These are phyloP conservation scores for Thereva nobilitata DNA, from an alignment of 2,888 invertebrate genomes.

Conservation along the genomic window DNA sequence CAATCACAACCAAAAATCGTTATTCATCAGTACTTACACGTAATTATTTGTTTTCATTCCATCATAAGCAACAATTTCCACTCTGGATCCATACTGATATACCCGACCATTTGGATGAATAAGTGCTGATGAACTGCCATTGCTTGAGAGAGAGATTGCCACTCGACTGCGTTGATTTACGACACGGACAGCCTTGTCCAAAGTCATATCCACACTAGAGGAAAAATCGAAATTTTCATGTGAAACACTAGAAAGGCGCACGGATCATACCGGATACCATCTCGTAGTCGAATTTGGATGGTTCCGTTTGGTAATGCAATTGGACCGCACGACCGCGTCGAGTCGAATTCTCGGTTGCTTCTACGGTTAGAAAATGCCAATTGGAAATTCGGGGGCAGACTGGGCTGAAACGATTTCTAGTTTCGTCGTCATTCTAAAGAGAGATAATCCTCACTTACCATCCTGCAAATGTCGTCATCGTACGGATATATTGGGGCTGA, in stretches of 20 bases:
- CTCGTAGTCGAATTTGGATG: conserved; percentile 76
- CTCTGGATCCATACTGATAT: conserved; percentile 83
- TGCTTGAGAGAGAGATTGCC: conserved; percentile 77
- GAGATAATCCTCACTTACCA: conserved; percentile 44
- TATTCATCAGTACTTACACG: conserved; percentile 53
- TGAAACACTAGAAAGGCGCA: background rate
- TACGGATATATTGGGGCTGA: conserved; percentile 48
- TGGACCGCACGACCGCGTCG: conserved; percentile 53
- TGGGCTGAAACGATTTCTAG: conserved; percentile 29
- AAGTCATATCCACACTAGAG: conserved; percentile 75
- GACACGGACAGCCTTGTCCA: conserved; percentile 70
- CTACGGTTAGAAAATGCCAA: conserved; percentile 51
- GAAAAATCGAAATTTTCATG: no score
- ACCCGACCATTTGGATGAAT: conserved; percentile 87
- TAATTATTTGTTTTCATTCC: conserved; percentile 81
- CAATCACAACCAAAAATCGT: conserved; percentile 13
- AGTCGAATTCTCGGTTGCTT: conserved; percentile 51
- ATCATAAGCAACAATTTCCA: conserved; percentile 83
- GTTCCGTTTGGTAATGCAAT: conserved; percentile 75
- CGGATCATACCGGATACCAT: conserved; percentile 66
- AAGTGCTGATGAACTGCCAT: conserved; percentile 78
- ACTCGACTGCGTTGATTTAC: conserved; percentile 71
- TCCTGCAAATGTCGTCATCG: conserved; percentile 50
- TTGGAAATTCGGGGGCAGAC: conserved; percentile 48
- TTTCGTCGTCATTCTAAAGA: conserved; percentile 1